Evolutionary conservation across 2,797 vertebrate species (phyloP), one percentile per base, ranked within the genome.

Genomic region (Schizopygopsis malacanthus): DNA sequence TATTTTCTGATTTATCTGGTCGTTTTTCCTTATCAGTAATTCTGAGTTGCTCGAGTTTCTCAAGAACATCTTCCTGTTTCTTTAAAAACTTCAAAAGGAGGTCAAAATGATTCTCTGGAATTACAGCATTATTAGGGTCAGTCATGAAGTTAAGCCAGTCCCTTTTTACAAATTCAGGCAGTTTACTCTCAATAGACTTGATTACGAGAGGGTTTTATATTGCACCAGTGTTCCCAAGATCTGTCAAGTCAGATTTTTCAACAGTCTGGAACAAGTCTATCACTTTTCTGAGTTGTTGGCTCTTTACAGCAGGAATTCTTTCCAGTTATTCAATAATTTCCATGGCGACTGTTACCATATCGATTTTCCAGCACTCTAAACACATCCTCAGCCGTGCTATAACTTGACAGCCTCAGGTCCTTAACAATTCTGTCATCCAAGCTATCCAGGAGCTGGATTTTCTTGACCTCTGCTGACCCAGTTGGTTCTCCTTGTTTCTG

Each of bases 171-270:
- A 37, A 37, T 37, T 39, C 81, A 67, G 84, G 69, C 6, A 88
- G n/a, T 45, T 88, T 80, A 69, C 83, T 79, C 20, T 87, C 82
- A 56, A 84, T 59, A 16, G 77, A 63, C 47, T 54, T 87, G 8
- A 79, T 47, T 6, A 71, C 11, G 18, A 85, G 20, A 11, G 79
- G 84, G 43, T 82, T 85, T 7, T 81, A 83, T 0, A 85, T 43
- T 2, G 84, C 73, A 4, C 84, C 80, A 16, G 54, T 50, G 47
- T 73, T 82, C 13, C 63, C 79, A 9, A 88, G 73, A 6, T 88
- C 83, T 71, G 71, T 76, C n/a, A 69, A 73, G n/a, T 81, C 80
- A 22, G 37, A 12, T 1, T 85, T 88, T 22, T 69, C 39, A 39
- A 39, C 39, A 39, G 39, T 39, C 39, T 39, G 39, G 39, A 39